phyloP scores from a whole-genome alignment of 2,113 vertebrate genomes.

The Podarcis cretensis region DNA sequence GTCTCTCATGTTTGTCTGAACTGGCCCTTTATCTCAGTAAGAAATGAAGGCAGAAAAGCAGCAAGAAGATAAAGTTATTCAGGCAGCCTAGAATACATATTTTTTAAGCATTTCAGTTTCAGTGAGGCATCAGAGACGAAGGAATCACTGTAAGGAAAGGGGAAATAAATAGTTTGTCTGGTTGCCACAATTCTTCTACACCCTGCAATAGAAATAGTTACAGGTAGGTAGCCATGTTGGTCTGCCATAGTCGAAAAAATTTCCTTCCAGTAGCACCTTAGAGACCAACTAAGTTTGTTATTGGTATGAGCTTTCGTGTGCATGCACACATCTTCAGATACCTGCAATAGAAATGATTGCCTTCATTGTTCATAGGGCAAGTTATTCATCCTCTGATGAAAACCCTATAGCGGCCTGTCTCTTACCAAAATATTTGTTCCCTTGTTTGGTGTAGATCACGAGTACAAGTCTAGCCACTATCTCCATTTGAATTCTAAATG shows the following conservation, averaged over 20 bases:
- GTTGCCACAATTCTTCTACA: slow-evolving; percentile 2
- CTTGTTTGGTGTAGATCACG: not conserved
- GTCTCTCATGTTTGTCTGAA: not conserved
- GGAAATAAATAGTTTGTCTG: not conserved
- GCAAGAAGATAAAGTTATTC: not conserved
- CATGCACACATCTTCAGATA: too few relatives aligned
- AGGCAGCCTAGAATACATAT: not conserved
- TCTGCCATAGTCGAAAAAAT: too few relatives aligned
- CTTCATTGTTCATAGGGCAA: slow-evolving; percentile 7
- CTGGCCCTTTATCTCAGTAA: not conserved
- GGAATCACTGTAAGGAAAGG: not conserved
- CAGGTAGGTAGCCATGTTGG: too few relatives aligned
- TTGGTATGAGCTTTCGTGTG: too few relatives aligned
- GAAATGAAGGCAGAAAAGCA: not conserved
- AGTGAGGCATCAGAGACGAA: not conserved
- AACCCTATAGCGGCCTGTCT: not conserved
- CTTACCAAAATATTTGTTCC: not conserved
- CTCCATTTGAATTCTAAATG: not conserved
- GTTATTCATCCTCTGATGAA: not conserved
- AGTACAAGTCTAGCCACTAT: not conserved
- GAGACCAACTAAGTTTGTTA: too few relatives aligned
- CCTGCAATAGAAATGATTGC: not conserved
- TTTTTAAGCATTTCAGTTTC: slow-evolving; percentile 8
- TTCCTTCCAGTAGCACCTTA: too few relatives aligned
- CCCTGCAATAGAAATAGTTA: not conserved